A percentile compares a stretch with the other conserved stretches of the same genome.
phyloP scores from a whole-genome alignment of 2,113 vertebrate genomes.

The Megaceryle maxima region DNA sequence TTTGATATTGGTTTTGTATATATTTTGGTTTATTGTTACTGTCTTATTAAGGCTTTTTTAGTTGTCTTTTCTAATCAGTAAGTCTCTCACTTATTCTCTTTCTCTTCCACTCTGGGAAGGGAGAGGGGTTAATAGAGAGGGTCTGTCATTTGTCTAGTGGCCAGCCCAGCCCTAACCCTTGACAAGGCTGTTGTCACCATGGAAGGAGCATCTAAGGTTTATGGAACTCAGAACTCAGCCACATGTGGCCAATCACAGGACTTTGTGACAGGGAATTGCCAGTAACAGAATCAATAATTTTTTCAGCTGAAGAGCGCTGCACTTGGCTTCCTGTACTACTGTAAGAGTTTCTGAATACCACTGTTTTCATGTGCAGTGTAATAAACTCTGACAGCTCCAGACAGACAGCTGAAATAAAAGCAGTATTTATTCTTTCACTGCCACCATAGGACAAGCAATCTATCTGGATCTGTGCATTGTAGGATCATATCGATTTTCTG shows the following conservation, averaged over 20 bases:
- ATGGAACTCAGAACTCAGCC: background rate
- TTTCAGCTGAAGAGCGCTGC: background rate
- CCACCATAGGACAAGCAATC: background rate
- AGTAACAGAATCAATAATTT: background rate
- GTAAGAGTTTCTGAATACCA: background rate
- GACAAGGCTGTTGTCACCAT: background rate
- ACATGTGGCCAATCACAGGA: background rate
- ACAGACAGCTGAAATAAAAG: background rate
- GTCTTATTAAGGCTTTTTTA: too few relatives aligned
- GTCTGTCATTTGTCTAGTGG: too few relatives aligned
- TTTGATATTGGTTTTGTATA: too few relatives aligned
- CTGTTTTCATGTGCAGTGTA: background rate
- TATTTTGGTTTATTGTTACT: too few relatives aligned
- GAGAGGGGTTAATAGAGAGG: too few relatives aligned
- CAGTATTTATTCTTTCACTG: background rate
- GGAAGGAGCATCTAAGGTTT: background rate
- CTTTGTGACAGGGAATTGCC: background rate
- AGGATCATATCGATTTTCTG: background rate
- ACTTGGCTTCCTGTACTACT: fast-evolving
- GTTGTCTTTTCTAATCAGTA: too few relatives aligned
- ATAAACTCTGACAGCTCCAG: background rate
- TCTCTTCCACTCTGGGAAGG: too few relatives aligned
- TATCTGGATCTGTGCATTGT: background rate
- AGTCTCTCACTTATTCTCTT: too few relatives aligned
- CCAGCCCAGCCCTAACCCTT: too few relatives aligned